Evolutionary conservation across 2,113 vertebrate species (phyloP).

Genomic region (Tangachromis dhanisi): DNA sequence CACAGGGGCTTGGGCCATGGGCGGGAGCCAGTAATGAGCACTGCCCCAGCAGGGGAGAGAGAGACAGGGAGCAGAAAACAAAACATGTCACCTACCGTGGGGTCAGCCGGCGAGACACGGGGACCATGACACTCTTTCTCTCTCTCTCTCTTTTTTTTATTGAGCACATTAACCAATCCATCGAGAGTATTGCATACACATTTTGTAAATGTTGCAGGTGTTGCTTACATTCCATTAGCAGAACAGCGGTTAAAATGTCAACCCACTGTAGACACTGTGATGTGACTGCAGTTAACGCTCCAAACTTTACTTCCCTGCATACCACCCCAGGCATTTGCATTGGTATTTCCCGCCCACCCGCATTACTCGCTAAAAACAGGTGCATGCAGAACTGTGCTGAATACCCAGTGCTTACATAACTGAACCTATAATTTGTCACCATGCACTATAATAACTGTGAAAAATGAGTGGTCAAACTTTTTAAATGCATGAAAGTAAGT

Average conservation of each 20-base stretch:
- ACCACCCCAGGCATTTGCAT: neutral
- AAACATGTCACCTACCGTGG: neutral
- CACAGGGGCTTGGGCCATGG: neutral
- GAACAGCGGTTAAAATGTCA: neutral
- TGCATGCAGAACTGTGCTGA: neutral
- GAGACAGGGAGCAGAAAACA: neutral
- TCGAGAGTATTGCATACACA: neutral
- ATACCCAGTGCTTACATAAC: neutral
- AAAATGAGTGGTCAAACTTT: neutral
- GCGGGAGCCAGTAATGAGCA: neutral
- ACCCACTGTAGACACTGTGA: neutral
- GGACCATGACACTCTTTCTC: neutral
- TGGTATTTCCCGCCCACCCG: neutral
- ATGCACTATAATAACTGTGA: neutral
- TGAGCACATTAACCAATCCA: neutral
- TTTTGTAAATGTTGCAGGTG: neutral
- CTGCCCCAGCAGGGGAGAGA: neutral
- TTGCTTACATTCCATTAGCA: neutral
- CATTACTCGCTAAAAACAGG: neutral
- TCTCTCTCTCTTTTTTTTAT: neutral
- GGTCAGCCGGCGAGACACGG: neutral
- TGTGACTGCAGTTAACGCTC: neutral
- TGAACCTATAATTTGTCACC: neutral
- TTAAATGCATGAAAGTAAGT: neutral
- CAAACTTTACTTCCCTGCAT: neutral